Percentiles rank a stretch among this genome's conserved stretches.
These are phyloP conservation scores for Stratiomys singularior DNA, from an alignment of 2,888 invertebrate species.

Conservation along the genomic window DNA sequence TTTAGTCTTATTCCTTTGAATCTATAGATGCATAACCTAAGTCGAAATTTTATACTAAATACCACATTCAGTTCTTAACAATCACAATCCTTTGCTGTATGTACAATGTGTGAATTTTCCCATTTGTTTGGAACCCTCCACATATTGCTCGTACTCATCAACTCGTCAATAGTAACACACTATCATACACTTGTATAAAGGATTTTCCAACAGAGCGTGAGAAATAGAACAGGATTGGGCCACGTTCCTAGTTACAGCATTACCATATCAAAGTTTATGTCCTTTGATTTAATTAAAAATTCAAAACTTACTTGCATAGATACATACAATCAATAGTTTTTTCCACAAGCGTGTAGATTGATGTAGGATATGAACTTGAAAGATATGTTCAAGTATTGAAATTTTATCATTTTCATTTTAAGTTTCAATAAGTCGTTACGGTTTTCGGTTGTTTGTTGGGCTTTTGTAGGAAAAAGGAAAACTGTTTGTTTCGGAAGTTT, in stretches of 20 bases:
- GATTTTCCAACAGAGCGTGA: constrained; percentile 35
- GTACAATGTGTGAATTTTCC: constrained; percentile 7
- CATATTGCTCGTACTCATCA: not conserved
- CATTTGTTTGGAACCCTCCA: not conserved
- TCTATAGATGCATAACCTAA: no score
- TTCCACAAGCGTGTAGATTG: not conserved
- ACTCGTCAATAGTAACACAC: not conserved
- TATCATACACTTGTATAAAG: not conserved
- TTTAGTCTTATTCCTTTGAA: no score
- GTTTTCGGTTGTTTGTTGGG: not conserved
- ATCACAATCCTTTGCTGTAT: no score
- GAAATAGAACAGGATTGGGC: constrained; percentile 48
- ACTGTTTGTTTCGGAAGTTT: not conserved
- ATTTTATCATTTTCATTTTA: constrained; percentile 32
- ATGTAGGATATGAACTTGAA: not conserved
- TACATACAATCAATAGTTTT: not conserved
- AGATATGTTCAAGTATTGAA: constrained; percentile 4
- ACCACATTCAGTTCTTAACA: no score
- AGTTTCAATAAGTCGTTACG: constrained; percentile 16
- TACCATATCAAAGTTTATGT: constrained; percentile 5
- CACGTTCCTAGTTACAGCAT: constrained; percentile 43
- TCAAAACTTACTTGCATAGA: constrained; percentile 44
- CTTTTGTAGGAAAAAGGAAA: no score
- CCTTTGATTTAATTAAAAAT: constrained; percentile 47
- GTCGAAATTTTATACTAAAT: no score